Percentiles rank a stretch among this genome's conserved stretches.
Evolutionary conservation across 2,113 vertebrate species (phyloP).

Genomic region (Misgurnus mizolepis): DNA sequence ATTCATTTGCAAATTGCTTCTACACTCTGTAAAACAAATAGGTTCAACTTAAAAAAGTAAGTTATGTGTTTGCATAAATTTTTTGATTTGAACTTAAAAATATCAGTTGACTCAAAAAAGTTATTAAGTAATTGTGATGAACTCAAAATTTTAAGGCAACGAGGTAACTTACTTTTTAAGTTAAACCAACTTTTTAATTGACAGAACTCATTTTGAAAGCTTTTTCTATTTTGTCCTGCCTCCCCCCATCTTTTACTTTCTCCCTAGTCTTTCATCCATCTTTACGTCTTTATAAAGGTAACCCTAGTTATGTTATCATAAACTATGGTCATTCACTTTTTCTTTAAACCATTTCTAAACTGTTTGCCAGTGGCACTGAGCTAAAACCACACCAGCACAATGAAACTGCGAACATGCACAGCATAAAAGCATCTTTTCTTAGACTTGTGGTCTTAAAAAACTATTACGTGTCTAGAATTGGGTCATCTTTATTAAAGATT

Average conservation of each 20-base stretch:
- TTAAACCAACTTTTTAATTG: too few species aligned
- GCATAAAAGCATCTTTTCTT: neutral
- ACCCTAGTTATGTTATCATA: neutral
- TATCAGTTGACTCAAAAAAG: too few species aligned
- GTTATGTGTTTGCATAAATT: too few species aligned
- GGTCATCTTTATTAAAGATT: constrained; percentile 21
- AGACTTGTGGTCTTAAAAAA: constrained; percentile 6
- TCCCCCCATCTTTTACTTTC: neutral
- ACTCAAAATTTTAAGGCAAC: too few species aligned
- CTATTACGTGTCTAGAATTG: constrained; percentile 4
- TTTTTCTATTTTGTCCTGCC: neutral
- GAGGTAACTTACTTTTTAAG: too few species aligned
- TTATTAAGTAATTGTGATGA: too few species aligned
- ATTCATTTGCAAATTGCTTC: too few species aligned
- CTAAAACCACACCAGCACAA: constrained; percentile 3
- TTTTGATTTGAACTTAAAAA: too few species aligned
- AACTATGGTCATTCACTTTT: neutral
- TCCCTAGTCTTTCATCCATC: neutral
- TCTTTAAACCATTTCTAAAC: neutral
- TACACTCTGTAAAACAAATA: too few species aligned
- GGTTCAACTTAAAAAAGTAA: too few species aligned
- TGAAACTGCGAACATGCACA: constrained; percentile 8
- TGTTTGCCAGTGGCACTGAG: neutral
- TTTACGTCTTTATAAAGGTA: neutral
- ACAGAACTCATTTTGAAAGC: too few species aligned